These are phyloP conservation scores for Dromiciops gliroides DNA, from an alignment of 2,113 vertebrate genomes.

Conservation along the genomic window DNA sequence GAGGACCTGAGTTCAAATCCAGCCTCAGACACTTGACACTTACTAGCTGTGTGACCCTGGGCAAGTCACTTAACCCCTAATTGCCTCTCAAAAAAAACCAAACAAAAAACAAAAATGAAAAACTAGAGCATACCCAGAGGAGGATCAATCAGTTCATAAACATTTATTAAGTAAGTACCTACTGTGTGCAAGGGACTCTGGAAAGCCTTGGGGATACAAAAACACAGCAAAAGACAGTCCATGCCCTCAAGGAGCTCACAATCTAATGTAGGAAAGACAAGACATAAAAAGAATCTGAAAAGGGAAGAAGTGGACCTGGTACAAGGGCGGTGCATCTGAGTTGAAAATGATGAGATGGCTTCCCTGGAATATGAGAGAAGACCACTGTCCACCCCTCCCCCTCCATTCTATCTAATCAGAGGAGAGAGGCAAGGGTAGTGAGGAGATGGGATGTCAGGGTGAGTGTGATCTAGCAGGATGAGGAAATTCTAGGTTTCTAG, in stretches of 20 bases:
- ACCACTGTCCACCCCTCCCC: not conserved
- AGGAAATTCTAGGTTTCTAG: not conserved
- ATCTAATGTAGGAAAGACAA: not conserved
- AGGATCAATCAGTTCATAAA: not conserved
- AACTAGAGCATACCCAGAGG: not conserved
- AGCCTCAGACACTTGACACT: no score
- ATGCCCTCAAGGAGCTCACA: not conserved
- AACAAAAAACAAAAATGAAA: no score
- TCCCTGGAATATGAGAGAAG: not conserved
- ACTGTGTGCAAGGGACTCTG: not conserved
- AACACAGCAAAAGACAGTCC: not conserved
- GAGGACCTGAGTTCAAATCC: no score
- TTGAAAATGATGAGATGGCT: not conserved
- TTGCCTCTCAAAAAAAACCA: no score
- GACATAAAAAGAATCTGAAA: not conserved
- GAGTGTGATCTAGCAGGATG: not conserved
- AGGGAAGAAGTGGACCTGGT: not conserved
- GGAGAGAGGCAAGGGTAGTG: not conserved
- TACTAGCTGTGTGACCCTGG: no score
- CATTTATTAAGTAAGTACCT: not conserved
- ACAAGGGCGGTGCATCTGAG: not conserved
- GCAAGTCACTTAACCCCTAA: no score
- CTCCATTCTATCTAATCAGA: not conserved
- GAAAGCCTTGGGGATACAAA: not conserved
- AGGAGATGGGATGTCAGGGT: not conserved